These are phyloP conservation scores for Micrasema minimum DNA, from an alignment of 1,140 invertebrate species.

Conservation along the genomic window DNA sequence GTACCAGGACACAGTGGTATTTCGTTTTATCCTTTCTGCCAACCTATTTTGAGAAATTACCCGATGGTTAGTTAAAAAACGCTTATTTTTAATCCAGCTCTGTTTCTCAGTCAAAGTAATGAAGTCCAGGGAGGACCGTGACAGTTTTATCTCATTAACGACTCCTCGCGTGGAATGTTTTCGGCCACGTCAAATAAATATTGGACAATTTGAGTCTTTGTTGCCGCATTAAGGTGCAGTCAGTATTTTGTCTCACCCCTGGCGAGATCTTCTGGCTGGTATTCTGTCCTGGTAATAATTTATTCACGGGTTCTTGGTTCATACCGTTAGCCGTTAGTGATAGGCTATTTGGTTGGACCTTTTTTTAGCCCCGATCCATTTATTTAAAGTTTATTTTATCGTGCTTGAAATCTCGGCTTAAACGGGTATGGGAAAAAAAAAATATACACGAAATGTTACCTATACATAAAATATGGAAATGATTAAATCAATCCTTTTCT, in stretches of 20 bases:
- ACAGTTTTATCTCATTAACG: constrained; percentile 52
- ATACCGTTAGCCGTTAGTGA: too few species aligned
- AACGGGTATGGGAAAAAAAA: not conserved
- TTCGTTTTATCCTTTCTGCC: too few species aligned
- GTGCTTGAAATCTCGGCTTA: constrained; percentile 24
- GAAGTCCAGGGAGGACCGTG: constrained; percentile 17
- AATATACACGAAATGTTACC: not conserved
- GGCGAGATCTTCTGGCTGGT: constrained; percentile 12
- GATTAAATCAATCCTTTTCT: too few species aligned
- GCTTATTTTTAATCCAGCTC: not conserved
- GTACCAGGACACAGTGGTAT: too few species aligned
- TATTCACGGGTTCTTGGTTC: constrained; percentile 47
- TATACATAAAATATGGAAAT: too few species aligned
- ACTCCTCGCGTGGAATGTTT: constrained; percentile 43
- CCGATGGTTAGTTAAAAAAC: too few species aligned
- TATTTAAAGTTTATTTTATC: constrained; percentile 49
- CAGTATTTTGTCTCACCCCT: constrained; percentile 42
- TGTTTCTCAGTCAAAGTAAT: not conserved
- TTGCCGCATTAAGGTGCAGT: constrained; percentile 15
- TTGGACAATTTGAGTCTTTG: constrained; percentile 40
- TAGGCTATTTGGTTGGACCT: constrained; percentile 36
- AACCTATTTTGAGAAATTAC: too few species aligned
- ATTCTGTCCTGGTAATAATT: constrained; percentile 36
- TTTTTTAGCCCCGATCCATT: constrained; percentile 32
- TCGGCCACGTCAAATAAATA: constrained; percentile 50